Conservation (phyloP, 2,888 invertebrate genomes). For the Chelonus formosanus region DNA sequence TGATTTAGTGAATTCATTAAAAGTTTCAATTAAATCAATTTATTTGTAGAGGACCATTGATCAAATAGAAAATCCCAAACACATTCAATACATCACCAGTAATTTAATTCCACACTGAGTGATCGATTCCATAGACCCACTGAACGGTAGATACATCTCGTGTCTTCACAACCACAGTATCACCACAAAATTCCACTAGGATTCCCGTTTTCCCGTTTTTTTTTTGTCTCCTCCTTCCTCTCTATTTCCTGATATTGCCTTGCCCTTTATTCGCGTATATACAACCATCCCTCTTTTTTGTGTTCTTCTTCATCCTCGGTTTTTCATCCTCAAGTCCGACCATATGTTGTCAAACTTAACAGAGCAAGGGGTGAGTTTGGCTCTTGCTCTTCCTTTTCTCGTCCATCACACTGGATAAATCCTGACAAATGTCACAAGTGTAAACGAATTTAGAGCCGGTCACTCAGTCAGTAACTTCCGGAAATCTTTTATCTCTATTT, state of each 20-base stretch:
- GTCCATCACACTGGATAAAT: background rate
- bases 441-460: conserved; percentile 5
- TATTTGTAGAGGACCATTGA: conserved; percentile 16
- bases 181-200: too few species aligned
- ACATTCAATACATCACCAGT: conserved; percentile 25
- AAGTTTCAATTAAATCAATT: too few species aligned
- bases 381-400: background rate
- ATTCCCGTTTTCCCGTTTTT: conserved; percentile 9
- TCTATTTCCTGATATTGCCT: conserved; percentile 24
- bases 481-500: background rate
- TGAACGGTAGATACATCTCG: background rate
- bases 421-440: conserved; percentile 4
- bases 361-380: conserved; percentile 14
- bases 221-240: conserved; percentile 29
- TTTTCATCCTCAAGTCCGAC: conserved; percentile 24
- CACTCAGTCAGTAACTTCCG: background rate
- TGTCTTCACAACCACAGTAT: too few species aligned
- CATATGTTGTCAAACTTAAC: conserved; percentile 45
- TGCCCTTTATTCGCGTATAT: conserved; percentile 6
- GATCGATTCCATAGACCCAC: conserved; percentile 23
- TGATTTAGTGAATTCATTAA: too few species aligned
- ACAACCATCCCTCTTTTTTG: background rate
- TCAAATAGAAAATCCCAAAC: conserved; percentile 15
- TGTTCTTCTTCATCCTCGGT: conserved; percentile 7
- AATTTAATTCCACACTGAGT: conserved; percentile 21